A percentile compares a stretch with the other conserved stretches of the same genome.
These are phyloP conservation scores for Potamilus streckersoni DNA, from an alignment of 1,140 invertebrate genomes.

Conservation along the genomic window DNA sequence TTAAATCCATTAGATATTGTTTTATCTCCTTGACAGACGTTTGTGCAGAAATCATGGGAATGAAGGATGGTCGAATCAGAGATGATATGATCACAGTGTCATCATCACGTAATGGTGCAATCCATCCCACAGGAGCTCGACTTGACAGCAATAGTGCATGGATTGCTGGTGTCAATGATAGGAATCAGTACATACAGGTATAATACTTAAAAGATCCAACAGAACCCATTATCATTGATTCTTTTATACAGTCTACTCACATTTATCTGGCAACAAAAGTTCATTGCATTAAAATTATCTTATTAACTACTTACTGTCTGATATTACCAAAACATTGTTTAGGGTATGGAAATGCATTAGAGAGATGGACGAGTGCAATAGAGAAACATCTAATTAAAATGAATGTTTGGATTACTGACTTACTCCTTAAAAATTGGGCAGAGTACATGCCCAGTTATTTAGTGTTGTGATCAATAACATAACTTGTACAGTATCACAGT, in stretches of 20 bases:
- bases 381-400: no score
- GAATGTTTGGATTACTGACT: no score
- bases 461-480: no score
- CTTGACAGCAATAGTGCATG: slow-evolving; percentile 55
- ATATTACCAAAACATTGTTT: background rate
- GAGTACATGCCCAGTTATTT: no score
- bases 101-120: slow-evolving; percentile 62
- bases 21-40: slow-evolving; percentile 37
- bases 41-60: slow-evolving; percentile 77
- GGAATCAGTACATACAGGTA: slow-evolving; percentile 53
- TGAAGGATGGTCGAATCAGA: slow-evolving; percentile 72
- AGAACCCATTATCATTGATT: background rate
- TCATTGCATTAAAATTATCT: background rate
- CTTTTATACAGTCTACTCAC: background rate
- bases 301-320: background rate
- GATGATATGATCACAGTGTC: slow-evolving; percentile 74
- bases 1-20: background rate
- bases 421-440: no score
- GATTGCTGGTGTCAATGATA: slow-evolving; percentile 50
- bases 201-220: background rate
- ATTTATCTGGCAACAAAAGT: background rate
- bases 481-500: no score
- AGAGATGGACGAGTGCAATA: no score
- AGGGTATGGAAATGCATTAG: no score
- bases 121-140: slow-evolving; percentile 53